Conservation (phyloP, 2,888 invertebrate genomes). For the Monoplex corrugatus region DNA sequence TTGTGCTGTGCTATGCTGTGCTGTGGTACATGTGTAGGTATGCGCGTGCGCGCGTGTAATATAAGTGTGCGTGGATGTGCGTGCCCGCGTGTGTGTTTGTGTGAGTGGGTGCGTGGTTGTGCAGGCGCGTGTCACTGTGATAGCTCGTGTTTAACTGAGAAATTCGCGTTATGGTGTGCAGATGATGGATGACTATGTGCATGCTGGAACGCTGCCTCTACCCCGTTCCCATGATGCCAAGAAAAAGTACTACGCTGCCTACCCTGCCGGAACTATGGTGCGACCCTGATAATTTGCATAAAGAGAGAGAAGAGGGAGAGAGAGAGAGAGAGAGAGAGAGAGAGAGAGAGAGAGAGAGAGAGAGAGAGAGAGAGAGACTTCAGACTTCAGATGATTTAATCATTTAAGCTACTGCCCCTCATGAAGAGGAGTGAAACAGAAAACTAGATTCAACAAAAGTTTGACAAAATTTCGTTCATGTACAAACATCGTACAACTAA, state of each 20-base stretch:
- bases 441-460: too few species aligned
- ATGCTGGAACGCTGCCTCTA: slow-evolving; percentile 57
- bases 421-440: neutral
- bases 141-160: too few species aligned
- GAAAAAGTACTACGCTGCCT: slow-evolving; percentile 54
- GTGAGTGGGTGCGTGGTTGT: neutral
- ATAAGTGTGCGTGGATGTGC: neutral
- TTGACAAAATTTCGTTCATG: too few species aligned
- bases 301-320: neutral
- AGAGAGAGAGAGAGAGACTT: neutral
- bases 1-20: too few species aligned
- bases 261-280: slow-evolving; percentile 30
- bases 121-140: too few species aligned
- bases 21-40: neutral
- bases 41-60: neutral
- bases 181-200: slow-evolving; percentile 61
- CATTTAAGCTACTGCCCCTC: too few species aligned
- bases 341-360: neutral
- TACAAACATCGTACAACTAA: too few species aligned
- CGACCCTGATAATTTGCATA: neutral
- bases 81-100: slow-evolving; percentile 1
- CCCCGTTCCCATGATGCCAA: slow-evolving; percentile 55
- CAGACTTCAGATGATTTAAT: too few species aligned
- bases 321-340: neutral
- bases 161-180: slow-evolving; percentile 20